Percentiles rank a stretch among this genome's conserved stretches.
Conservation (phyloP, 2,888 invertebrate species). For the Flexamia atlantica region DNA sequence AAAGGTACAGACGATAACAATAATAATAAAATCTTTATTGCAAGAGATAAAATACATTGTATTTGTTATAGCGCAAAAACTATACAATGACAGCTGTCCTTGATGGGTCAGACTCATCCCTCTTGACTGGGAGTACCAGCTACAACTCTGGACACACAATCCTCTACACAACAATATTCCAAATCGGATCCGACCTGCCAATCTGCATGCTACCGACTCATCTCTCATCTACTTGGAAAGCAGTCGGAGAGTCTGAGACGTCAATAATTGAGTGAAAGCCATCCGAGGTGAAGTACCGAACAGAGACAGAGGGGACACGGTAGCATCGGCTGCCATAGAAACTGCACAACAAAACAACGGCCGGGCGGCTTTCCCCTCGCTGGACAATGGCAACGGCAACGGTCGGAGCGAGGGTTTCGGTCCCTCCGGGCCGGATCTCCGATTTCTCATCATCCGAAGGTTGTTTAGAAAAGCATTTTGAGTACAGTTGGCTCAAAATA, state of each 20-base stretch:
- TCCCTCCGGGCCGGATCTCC: constrained; percentile 6
- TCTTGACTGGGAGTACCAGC: no score
- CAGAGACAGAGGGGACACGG: not conserved
- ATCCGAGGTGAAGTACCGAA: constrained; percentile 18
- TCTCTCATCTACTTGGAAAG: constrained; percentile 6
- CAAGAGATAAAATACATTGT: no score
- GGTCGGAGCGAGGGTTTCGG: not conserved
- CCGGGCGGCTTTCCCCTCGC: not conserved
- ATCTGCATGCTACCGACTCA: not conserved
- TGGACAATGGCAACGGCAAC: not conserved
- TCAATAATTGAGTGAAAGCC: constrained; percentile 27
- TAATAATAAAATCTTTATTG: no score
- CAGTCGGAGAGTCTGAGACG: not conserved
- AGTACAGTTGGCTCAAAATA: no score
- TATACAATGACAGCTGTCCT: no score
- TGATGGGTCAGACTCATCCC: no score
- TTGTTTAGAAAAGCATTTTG: not conserved
- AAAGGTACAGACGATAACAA: no score
- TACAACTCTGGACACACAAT: no score
- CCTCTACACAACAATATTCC: not conserved
- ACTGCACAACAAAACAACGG: constrained; percentile 9
- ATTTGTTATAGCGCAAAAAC: no score
- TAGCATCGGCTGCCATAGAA: constrained; percentile 13
- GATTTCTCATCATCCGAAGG: not conserved
- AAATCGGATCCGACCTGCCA: not conserved